Conservation (phyloP, 2,888 invertebrate species). For the Cancer borealis region DNA sequence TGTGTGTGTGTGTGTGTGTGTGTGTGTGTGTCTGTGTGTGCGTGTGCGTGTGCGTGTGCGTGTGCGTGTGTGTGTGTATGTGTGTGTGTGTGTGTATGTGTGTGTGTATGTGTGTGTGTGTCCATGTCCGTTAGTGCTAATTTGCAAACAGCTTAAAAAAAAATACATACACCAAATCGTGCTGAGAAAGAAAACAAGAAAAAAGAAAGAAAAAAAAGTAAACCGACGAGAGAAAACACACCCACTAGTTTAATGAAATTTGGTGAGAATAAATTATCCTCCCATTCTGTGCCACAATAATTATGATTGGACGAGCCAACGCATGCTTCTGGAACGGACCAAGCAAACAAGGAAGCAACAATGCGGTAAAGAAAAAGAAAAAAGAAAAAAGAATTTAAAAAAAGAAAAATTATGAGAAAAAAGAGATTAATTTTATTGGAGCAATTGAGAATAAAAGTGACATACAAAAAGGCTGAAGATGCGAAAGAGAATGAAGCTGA, state of each 20-base stretch:
- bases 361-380: not conserved
- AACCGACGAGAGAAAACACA: not conserved
- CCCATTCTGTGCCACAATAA: slow-evolving; percentile 16
- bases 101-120: not conserved
- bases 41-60: not conserved
- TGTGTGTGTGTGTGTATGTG: slow-evolving; percentile 12
- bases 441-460: not conserved
- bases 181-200: not conserved
- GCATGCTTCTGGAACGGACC: not conserved
- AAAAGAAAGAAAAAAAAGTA: not conserved
- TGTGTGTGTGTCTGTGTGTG: not conserved
- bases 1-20: not conserved
- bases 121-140: not conserved
- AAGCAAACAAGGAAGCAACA: not conserved
- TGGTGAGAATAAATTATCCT: not conserved
- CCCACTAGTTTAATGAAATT: slow-evolving; percentile 33
- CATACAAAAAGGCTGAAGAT: not conserved
- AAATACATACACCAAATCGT: not conserved
- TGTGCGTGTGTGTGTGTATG: not conserved
- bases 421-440: not conserved
- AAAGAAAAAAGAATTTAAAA: too few relatives aligned
- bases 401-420: not conserved
- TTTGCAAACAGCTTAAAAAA: not conserved
- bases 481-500: not conserved
- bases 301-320: slow-evolving; percentile 13